phyloP scores from a whole-genome alignment of 2,888 invertebrate genomes.

The Pycnomerus fuliginosus region DNA sequence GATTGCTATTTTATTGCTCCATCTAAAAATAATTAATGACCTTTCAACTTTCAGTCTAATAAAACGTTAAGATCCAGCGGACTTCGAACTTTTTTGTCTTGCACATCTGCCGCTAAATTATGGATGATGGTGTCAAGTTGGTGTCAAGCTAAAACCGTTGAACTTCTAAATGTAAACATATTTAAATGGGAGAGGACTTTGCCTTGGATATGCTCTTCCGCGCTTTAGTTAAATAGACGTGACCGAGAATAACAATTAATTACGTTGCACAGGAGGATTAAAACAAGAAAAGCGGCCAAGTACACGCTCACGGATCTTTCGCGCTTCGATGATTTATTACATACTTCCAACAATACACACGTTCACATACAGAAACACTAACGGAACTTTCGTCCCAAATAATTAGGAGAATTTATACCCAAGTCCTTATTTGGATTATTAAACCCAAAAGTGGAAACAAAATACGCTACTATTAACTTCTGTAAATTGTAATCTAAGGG shows the following conservation, averaged over 20 bases:
- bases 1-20: slow-evolving; percentile 3
- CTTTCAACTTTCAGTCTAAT: slow-evolving; percentile 10
- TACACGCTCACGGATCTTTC: slow-evolving; percentile 14
- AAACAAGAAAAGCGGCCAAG: slow-evolving; percentile 13
- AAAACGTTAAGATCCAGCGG: slow-evolving; percentile 7
- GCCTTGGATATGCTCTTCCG: slow-evolving; percentile 19
- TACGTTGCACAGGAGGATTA: slow-evolving; percentile 24
- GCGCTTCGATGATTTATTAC: slow-evolving; percentile 26
- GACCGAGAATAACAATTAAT: slow-evolving; percentile 38
- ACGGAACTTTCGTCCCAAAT: too few species aligned
- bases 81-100: slow-evolving; percentile 14
- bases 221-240: slow-evolving; percentile 31
- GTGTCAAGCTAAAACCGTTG: slow-evolving; percentile 11
- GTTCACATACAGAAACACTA: too few species aligned
- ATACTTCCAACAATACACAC: slow-evolving; percentile 13
- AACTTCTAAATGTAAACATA: slow-evolving; percentile 18
- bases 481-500: too few species aligned
- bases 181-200: slow-evolving; percentile 8
- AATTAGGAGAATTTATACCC: too few species aligned
- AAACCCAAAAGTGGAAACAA: too few species aligned
- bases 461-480: too few species aligned
- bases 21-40: slow-evolving; percentile 16
- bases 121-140: slow-evolving; percentile 15
- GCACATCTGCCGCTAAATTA: slow-evolving; percentile 15
- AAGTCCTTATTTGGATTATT: too few species aligned